Evolutionary conservation across 2,888 invertebrate species (phyloP), one percentile per base, ranked within the genome.

Genomic region (Acronicta leporina): DNA sequence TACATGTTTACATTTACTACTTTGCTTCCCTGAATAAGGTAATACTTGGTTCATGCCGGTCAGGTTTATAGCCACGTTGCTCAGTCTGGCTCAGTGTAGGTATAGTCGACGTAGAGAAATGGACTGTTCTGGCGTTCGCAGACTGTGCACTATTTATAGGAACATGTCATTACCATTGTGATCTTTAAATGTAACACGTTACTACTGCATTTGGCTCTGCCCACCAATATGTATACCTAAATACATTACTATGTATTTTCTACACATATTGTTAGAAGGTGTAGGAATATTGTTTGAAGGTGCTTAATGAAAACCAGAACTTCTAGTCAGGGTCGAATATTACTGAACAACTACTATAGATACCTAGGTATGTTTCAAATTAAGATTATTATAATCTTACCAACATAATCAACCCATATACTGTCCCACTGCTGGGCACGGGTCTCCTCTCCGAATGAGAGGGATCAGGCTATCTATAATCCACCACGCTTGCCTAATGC

Each of bases 151-250:
- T 72, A 75, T 75, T 72, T 77, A 75, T 74, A 69, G 53, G 55
- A 56, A 44, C 63, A 58, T 68, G 66, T 67, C 75, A 72, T 72
- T 69, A 76, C 63, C 69, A 65, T 63, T 63, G 56, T 64, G 62
- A 67, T 72, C 57, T 77, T 63, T 64, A 62, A 65, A 76, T 76
- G 74, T 51, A 77, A 47, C 45, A 51, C 51, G 53, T 62, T 77
- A 73, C 61, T 65, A 61, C 59, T 72, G 68, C 70, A 52, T 56
- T 70, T 72, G 70, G 70, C 72, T 72, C 72, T 38, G 30, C 55
- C 16, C 49, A 46, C 46, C 33, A 43, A 59, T 38, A 43, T 42
- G 38, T 52, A 46, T 70, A 56, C 56, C 63, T 55, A 33, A 41
- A 58, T 54, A 53, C 40, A 15, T 45, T 11, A 40, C 8, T 49